Percentiles rank a stretch among this genome's conserved stretches.
Evolutionary conservation across 2,888 invertebrate species (phyloP).

Genomic region (Onchidella celtica): DNA sequence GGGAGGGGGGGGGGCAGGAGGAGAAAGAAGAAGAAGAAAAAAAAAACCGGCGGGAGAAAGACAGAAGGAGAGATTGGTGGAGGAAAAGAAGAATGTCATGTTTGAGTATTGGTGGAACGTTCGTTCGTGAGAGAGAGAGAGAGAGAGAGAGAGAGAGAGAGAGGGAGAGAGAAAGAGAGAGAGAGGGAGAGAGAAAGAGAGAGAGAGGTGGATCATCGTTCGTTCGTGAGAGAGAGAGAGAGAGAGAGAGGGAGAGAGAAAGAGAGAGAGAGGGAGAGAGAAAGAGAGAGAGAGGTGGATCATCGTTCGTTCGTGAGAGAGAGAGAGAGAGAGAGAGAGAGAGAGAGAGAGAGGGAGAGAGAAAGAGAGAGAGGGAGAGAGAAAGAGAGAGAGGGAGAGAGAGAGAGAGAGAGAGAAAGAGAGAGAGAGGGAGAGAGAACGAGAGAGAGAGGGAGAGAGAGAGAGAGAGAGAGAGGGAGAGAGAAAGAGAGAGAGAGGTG

Average conservation of each 20-base stretch:
- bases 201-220: not conserved
- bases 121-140: not conserved
- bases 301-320: not conserved
- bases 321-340: not conserved
- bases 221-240: too few relatives aligned
- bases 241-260: too few relatives aligned
- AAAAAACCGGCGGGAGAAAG: not conserved
- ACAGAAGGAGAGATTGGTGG: not conserved
- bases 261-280: conserved; percentile 7
- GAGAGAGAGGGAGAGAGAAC: too few relatives aligned
- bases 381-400: not conserved
- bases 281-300: too few relatives aligned
- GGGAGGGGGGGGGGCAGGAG: not conserved
- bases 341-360: conserved; percentile 3
- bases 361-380: conserved; percentile 7
- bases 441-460: not conserved
- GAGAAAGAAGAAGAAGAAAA: not conserved
- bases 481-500: not conserved
- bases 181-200: conserved; percentile 25
- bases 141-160: conserved; percentile 6
- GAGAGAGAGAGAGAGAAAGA: not conserved
- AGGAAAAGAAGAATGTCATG: not conserved
- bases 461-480: not conserved
- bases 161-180: conserved; percentile 27
- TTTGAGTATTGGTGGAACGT: not conserved